A percentile compares a stretch with the other conserved stretches of the same genome.
These are phyloP conservation scores for Petrolisthes manimaculis DNA, from an alignment of 2,888 invertebrate species.

Conservation along the genomic window DNA sequence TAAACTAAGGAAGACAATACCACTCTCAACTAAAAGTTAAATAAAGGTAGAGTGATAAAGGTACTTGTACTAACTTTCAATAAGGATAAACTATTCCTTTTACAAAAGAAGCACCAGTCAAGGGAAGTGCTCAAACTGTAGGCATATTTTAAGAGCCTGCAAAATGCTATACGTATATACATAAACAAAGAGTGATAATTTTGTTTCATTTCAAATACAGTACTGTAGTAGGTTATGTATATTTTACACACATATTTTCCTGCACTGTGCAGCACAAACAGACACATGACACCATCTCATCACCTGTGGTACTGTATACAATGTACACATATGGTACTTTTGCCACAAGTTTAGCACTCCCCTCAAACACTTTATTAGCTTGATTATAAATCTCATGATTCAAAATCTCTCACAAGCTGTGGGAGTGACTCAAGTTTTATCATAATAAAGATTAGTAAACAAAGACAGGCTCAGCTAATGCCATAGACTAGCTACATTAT, in stretches of 20 bases:
- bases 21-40: slow-evolving; percentile 43
- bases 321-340: neutral
- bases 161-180: slow-evolving; percentile 9
- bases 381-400: slow-evolving; percentile 35
- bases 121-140: slow-evolving; percentile 36
- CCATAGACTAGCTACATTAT: slow-evolving; percentile 59
- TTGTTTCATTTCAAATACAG: neutral
- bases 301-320: neutral
- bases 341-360: slow-evolving; percentile 21
- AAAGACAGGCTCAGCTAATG: slow-evolving; percentile 50
- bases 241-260: slow-evolving; percentile 7
- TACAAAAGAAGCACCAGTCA: slow-evolving; percentile 43
- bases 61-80: slow-evolving; percentile 54
- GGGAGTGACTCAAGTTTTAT: slow-evolving; percentile 39
- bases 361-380: slow-evolving; percentile 37
- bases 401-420: slow-evolving; percentile 41
- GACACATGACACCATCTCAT: slow-evolving; percentile 6
- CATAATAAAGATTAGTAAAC: slow-evolving; percentile 48
- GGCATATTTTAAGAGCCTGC: neutral
- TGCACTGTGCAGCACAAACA: neutral
- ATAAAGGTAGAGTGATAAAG: slow-evolving; percentile 36
- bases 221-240: neutral
- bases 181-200: neutral
- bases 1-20: slow-evolving; percentile 46
- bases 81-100: slow-evolving; percentile 32